A percentile compares a stretch with the other conserved stretches of the same genome.
These are phyloP conservation scores for Rhyacophila evoluta DNA, from an alignment of 2,888 invertebrate species.

Conservation along the genomic window DNA sequence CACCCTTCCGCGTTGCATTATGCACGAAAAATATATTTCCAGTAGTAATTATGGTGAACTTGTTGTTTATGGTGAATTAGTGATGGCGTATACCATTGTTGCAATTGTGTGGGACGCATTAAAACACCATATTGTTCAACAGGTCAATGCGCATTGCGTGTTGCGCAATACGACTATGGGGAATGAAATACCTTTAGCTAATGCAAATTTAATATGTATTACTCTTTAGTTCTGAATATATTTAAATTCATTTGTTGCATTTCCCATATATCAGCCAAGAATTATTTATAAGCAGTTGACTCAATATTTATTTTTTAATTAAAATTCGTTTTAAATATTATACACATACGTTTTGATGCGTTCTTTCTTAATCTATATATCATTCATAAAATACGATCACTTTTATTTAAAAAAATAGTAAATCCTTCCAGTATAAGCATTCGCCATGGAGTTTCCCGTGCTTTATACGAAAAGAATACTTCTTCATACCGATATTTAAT, in stretches of 20 bases:
- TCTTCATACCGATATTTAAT: too few relatives aligned
- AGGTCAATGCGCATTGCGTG: constrained; percentile 49
- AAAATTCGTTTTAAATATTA: too few relatives aligned
- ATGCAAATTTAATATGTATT: constrained; percentile 2
- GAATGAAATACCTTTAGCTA: not conserved
- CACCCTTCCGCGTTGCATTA: constrained; percentile 33
- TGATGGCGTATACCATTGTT: constrained; percentile 40
- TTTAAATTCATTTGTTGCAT: constrained; percentile 16
- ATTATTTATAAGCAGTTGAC: too few relatives aligned
- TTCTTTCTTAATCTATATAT: too few relatives aligned
- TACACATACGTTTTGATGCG: too few relatives aligned
- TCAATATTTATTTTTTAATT: too few relatives aligned
- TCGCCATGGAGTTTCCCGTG: too few relatives aligned
- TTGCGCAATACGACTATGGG: constrained; percentile 8
- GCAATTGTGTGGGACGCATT: constrained; percentile 27
- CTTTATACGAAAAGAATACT: too few relatives aligned
- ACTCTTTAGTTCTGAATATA: not conserved
- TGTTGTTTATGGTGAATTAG: constrained; percentile 44
- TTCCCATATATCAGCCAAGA: not conserved
- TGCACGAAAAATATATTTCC: constrained; percentile 43
- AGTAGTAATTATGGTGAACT: constrained; percentile 45
- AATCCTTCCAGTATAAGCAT: too few relatives aligned
- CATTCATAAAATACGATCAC: too few relatives aligned
- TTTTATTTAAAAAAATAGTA: too few relatives aligned
- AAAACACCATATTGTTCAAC: constrained; percentile 40